Base-by-base conservation (phyloP, 2,888 invertebrate genomes). In the Augochlorella aurata region DNA sequence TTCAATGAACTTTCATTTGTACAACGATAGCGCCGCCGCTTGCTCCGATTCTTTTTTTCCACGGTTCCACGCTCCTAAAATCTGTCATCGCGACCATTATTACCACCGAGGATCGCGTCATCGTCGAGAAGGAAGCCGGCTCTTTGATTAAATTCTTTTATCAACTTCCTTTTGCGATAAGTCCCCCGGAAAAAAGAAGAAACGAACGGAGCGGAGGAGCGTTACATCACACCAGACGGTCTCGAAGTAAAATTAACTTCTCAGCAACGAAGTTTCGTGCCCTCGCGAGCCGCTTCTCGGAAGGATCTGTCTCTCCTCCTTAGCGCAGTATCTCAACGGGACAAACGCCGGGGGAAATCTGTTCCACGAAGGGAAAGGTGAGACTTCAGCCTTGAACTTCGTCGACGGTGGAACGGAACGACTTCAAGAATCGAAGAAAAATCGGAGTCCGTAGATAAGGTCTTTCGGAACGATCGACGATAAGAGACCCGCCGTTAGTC, bases 111-210 rank as follows among this genome's bases (percentile, higher is more conserved):
- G 38, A 0, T 45, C 65, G 68, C 50, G 50, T 74, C 82, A 82
- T 77, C 65, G 47, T 67, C 18, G 77, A 18, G 47, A 49, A 74
- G 74, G 77, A 75, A 74, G 61, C 38, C 65, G 52, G 47, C 52
- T 9, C 47, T 76, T 84, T 74, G 84, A 84, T 87, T 86, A 84
- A 81, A 79, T 80, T 74, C 63, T 63, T 79, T 83, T 87, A 87
- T 87, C 87, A 80, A 86, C 87, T 86, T 87, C 87, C 87, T 81
- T 80, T 79, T 68, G 47, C 44, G 85, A 86, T 83, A 86, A 88
- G 54, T 58, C 18, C 18, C 29, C 10, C 38, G 38, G 71, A 75
- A 74, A 75, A 76, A 38, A 38, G 3, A 38, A 38, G 38, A 38
- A 63, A 9, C 10, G 50, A 58, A 52, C 65, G 54, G 21, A 67